Evolutionary conservation across 2,113 vertebrate species (phyloP).

Genomic region (Sphaerodactylus townsendi): DNA sequence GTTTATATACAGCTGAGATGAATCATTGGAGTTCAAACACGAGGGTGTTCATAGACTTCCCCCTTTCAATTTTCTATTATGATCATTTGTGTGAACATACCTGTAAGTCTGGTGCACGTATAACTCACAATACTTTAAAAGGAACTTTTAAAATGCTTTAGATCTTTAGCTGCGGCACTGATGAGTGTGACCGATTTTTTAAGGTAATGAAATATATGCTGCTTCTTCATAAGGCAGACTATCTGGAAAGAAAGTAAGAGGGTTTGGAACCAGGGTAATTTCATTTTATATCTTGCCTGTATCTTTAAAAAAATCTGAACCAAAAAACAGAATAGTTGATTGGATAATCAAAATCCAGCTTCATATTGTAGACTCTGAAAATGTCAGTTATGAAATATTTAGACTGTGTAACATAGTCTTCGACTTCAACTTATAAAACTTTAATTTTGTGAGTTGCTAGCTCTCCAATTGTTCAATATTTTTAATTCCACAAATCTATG

Average conservation of each 20-base stretch:
- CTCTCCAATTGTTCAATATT: slow-evolving; percentile 77
- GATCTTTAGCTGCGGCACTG: slow-evolving; percentile 8
- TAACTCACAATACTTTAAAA: slow-evolving; percentile 1
- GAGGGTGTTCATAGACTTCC: neutral
- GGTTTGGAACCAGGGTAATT: slow-evolving; percentile 16
- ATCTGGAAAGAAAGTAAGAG: neutral
- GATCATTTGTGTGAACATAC: slow-evolving; percentile 1
- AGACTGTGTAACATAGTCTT: slow-evolving; percentile 73
- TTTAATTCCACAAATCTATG: slow-evolving; percentile 84
- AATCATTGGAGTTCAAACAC: neutral
- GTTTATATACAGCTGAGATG: too few relatives aligned
- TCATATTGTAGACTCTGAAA: slow-evolving; percentile 69
- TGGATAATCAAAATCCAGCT: slow-evolving; percentile 74
- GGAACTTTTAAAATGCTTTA: slow-evolving; percentile 19
- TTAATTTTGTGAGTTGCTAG: slow-evolving; percentile 78
- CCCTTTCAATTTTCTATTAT: neutral
- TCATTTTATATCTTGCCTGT: slow-evolving; percentile 31
- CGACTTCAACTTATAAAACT: slow-evolving; percentile 78
- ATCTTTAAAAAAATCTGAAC: slow-evolving; percentile 50
- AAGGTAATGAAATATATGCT: neutral
- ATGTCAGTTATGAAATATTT: slow-evolving; percentile 82
- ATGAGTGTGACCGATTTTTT: slow-evolving; percentile 8
- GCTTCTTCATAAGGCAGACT: neutral
- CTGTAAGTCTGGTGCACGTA: neutral
- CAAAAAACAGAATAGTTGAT: slow-evolving; percentile 59